These are phyloP conservation scores for Bettongia penicillata DNA, from an alignment of 2,113 vertebrate species.

Conservation along the genomic window DNA sequence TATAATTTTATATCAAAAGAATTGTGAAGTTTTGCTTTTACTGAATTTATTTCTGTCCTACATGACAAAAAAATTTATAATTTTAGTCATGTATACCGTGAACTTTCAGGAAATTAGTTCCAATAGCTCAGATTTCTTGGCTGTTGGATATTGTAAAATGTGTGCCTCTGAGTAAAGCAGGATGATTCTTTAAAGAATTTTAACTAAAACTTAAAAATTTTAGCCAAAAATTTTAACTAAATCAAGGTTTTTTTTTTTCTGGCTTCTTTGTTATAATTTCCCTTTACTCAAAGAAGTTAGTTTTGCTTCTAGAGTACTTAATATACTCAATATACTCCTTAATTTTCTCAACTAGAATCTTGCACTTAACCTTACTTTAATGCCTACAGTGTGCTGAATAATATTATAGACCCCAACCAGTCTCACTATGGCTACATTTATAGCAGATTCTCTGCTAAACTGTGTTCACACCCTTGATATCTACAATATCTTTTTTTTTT, in stretches of 20 bases:
- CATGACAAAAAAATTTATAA: neutral
- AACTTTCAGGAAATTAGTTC: neutral
- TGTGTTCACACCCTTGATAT: neutral
- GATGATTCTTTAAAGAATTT: neutral
- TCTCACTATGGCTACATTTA: neutral
- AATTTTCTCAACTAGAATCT: neutral
- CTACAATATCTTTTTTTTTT: neutral
- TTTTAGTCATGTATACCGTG: neutral
- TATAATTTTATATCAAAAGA: slow-evolving; percentile 34
- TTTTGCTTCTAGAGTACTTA: neutral
- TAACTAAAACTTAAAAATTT: too few relatives aligned
- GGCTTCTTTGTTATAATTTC: neutral
- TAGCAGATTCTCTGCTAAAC: neutral
- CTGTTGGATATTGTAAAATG: neutral
- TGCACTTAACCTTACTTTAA: neutral
- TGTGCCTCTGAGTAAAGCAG: neutral
- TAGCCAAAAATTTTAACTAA: too few relatives aligned
- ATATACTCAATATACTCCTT: neutral
- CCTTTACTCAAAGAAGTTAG: neutral
- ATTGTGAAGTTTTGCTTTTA: slow-evolving; percentile 43
- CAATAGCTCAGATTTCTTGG: neutral
- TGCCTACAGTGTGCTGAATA: neutral
- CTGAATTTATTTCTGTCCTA: neutral
- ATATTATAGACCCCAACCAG: neutral
- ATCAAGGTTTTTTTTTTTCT: too few relatives aligned